phyloP scores from a whole-genome alignment of 2,797 vertebrate species.

The Eidolon dupreanum region DNA sequence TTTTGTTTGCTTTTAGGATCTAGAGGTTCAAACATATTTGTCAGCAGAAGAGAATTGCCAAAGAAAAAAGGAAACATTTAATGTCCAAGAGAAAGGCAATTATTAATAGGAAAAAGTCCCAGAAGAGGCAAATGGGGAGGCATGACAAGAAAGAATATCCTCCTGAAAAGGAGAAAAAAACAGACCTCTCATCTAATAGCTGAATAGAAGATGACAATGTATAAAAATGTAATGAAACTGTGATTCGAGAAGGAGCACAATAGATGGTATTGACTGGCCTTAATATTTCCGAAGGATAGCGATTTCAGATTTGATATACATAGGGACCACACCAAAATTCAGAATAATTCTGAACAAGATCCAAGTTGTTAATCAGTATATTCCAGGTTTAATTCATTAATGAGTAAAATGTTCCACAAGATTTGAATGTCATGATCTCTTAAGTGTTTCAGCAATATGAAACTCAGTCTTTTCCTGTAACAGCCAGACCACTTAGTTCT shows the following conservation, averaged over 20 bases:
- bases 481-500: background rate
- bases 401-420: background rate
- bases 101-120: background rate
- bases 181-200: background rate
- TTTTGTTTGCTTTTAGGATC: background rate
- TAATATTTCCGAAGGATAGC: background rate
- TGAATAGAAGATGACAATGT: background rate
- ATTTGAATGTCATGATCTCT: background rate
- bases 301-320: background rate
- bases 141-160: background rate
- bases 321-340: background rate
- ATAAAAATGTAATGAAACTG: background rate
- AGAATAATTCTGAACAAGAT: background rate
- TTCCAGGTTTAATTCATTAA: background rate
- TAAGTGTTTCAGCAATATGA: background rate
- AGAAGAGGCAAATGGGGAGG: background rate
- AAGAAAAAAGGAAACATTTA: background rate
- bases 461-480: background rate
- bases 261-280: background rate
- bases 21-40: background rate
- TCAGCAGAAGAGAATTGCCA: background rate
- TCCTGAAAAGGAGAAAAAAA: background rate
- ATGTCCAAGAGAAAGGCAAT: background rate
- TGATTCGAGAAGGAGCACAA: background rate
- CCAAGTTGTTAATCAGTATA: background rate